phyloP scores from a whole-genome alignment of 2,888 invertebrate genomes.

The Dimorphilus gyrociliatus region DNA sequence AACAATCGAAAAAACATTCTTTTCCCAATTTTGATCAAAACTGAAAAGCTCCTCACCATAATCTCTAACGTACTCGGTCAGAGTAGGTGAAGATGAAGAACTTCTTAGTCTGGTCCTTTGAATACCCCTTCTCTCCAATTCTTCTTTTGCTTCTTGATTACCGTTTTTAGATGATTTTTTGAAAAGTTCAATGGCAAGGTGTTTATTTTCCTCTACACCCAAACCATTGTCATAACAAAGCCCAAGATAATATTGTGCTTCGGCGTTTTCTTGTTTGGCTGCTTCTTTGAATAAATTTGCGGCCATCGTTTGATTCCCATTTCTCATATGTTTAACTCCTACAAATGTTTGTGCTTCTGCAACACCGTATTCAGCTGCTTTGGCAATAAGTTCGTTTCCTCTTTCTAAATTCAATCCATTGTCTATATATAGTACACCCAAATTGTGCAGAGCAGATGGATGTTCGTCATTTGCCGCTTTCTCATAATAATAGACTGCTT shows the following conservation, averaged over 20 bases:
- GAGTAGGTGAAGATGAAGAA: too few relatives aligned
- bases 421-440: conserved; percentile 51
- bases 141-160: conserved; percentile 21
- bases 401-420: too few relatives aligned
- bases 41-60: too few relatives aligned
- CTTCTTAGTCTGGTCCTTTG: too few relatives aligned
- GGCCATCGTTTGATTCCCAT: conserved; percentile 13
- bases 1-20: too few relatives aligned
- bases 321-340: conserved; percentile 19
- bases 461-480: conserved; percentile 50
- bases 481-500: conserved; percentile 51
- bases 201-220: conserved; percentile 19
- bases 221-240: conserved; percentile 27
- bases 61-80: too few relatives aligned
- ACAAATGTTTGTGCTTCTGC: conserved; percentile 24
- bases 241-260: conserved; percentile 24
- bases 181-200: conserved; percentile 19
- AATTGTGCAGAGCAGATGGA: conserved; percentile 51
- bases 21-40: too few relatives aligned
- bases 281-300: conserved; percentile 16
- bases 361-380: neutral
- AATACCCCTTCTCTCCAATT: too few relatives aligned
- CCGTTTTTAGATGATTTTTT: conserved; percentile 16
- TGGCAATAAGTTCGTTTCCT: neutral
- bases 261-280: conserved; percentile 20